These are phyloP conservation scores for Ibidorhyncha struthersii DNA, from an alignment of 2,113 vertebrate genomes.

Conservation along the genomic window DNA sequence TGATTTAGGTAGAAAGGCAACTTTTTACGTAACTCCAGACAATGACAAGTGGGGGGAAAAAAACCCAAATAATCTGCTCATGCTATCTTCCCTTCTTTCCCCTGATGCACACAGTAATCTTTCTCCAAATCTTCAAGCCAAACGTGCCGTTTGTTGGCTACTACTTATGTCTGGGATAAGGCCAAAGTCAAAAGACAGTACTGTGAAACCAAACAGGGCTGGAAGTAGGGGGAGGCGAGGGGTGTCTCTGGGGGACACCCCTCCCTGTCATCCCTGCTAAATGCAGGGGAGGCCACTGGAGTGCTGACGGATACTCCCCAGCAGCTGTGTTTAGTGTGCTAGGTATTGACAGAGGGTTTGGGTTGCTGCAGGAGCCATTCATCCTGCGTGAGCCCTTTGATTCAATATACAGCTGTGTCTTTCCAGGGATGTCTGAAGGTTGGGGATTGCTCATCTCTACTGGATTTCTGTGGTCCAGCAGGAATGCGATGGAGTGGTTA, in stretches of 20 bases:
- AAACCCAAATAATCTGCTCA: not conserved
- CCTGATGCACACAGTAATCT: not conserved
- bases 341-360: not conserved
- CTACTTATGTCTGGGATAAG: not conserved
- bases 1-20: not conserved
- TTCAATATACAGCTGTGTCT: fast-evolving
- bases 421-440: not conserved
- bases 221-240: no score
- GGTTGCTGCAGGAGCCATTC: fast-evolving
- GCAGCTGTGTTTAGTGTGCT: fast-evolving
- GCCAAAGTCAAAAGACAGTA: not conserved
- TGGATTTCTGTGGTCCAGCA: not conserved
- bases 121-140: not conserved
- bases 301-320: no score
- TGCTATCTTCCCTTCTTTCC: not conserved
- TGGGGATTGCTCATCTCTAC: not conserved
- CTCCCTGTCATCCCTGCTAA: not conserved
- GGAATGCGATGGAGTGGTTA: not conserved
- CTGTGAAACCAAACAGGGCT: not conserved
- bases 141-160: not conserved
- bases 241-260: no score
- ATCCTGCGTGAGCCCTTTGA: fast-evolving
- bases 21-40: not conserved
- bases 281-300: not conserved
- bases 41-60: not conserved